Evolutionary conservation across 2,113 vertebrate species (phyloP), one percentile per base, ranked within the genome.

Genomic region (Petrocephalus microphthalmus): DNA sequence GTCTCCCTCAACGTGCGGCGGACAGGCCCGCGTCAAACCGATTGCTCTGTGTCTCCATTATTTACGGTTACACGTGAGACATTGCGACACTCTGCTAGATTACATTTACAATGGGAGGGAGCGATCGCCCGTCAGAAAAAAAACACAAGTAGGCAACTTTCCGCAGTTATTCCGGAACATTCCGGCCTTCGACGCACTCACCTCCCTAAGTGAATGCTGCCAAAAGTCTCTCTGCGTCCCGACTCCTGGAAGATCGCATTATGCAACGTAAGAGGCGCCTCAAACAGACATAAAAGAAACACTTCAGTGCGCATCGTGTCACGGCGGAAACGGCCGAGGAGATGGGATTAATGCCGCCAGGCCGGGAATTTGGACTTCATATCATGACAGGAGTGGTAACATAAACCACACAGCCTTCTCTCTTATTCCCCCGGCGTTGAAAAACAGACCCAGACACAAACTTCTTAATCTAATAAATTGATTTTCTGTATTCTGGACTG

Each of bases 381-480:
- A 93, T 92, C 91, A 93, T 87, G 92, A 94, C 94, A 93, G 94
- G 94, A 93, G 52, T 92, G 93, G 92, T 91, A 85, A 92, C 81
- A 91, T 94, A 93, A 94, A 94, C 93, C 25, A 52, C 7, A 56
- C 49, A 0, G 10, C 13, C 51, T 53, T 37, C 29, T 54, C 52
- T n/a, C 33, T 85, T 84, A 51, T 51, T 54, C 52, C 11, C 84
- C 52, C 13, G 49, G 49, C n/a, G 29, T 85, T 85, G 49, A 71
- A 88, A 90, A 92, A 89, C 93, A 92, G 91, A 93, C 93, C 94
- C 94, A 95, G 94, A 94, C 71, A 93, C 93, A 92, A 89, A 90
- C 92, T 90, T 92, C 91, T 90, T 96, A 96, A 95, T 95, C 95
- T 96, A 94, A 96, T 95, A 95, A 95, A 96, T 94, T 95, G 95